A percentile compares a stretch with the other conserved stretches of the same genome.
These are phyloP conservation scores for Lasioglossum pauxillum DNA, from an alignment of 2,888 invertebrate genomes.

Conservation along the genomic window DNA sequence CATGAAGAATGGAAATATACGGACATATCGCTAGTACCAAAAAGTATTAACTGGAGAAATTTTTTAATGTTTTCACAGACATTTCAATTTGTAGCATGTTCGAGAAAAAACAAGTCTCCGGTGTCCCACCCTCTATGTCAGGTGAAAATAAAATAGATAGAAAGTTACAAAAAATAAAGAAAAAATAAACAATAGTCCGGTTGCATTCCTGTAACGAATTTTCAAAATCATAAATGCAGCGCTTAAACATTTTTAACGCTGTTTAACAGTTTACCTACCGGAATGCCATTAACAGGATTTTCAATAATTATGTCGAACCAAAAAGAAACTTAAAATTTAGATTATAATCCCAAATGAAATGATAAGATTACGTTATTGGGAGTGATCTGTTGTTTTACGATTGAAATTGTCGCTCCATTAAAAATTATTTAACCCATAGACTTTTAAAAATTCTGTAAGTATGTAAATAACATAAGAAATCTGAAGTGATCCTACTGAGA, in stretches of 20 bases:
- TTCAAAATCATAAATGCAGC: background rate
- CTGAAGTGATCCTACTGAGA: background rate
- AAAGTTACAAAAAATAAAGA: background rate
- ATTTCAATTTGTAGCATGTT: background rate
- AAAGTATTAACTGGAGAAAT: background rate
- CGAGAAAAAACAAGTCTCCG: background rate
- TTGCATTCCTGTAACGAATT: background rate
- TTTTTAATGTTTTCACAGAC: background rate
- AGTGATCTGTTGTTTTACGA: too few species aligned
- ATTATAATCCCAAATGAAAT: too few species aligned
- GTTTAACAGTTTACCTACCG: too few species aligned
- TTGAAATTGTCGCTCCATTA: background rate
- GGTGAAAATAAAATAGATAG: background rate
- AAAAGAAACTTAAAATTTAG: too few species aligned
- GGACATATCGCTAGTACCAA: background rate
- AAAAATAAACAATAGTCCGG: background rate
- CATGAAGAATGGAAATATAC: background rate
- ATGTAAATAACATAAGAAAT: background rate
- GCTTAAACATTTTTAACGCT: background rate
- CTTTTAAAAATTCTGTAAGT: background rate
- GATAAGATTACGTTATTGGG: too few species aligned
- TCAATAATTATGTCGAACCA: background rate
- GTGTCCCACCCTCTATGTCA: background rate
- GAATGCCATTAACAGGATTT: background rate
- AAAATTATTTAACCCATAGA: background rate